Conservation (phyloP, 2,888 invertebrate species). For the Leptopilina myrica region DNA sequence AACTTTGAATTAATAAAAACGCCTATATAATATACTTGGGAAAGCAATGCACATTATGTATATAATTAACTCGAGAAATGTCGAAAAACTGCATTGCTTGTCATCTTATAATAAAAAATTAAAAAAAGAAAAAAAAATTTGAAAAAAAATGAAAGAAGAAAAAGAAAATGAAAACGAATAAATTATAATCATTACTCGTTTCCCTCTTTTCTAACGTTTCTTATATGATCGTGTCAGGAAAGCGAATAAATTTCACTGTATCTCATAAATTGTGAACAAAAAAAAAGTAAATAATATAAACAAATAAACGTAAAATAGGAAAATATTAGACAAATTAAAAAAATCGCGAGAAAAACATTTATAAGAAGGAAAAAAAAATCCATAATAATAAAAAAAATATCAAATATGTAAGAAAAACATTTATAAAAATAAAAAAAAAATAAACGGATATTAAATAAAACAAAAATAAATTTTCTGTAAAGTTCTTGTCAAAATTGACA, state of each 20-base stretch:
- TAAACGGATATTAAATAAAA: too few relatives aligned
- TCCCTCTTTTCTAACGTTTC: background rate
- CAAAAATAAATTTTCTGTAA: too few relatives aligned
- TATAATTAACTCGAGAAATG: conserved; percentile 6
- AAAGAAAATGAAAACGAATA: background rate
- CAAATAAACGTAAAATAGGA: too few relatives aligned
- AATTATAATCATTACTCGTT: background rate
- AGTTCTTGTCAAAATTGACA: too few relatives aligned
- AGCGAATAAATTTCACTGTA: background rate
- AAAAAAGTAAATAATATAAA: too few relatives aligned
- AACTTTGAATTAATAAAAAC: background rate
- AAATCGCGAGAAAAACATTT: too few relatives aligned
- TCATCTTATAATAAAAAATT: background rate
- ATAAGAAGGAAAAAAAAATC: too few relatives aligned
- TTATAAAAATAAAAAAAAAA: too few relatives aligned
- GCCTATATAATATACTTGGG: conserved; percentile 9
- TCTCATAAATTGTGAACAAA: background rate
- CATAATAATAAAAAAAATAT: too few relatives aligned
- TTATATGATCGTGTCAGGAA: background rate
- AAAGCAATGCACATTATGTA: background rate
- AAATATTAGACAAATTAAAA: too few relatives aligned
- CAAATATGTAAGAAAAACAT: too few relatives aligned
- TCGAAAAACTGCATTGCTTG: background rate
- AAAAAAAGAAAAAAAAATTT: too few relatives aligned
- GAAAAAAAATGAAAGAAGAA: background rate